Percentiles rank a stretch among this genome's conserved stretches.
These are phyloP conservation scores for Dipodomys spectabilis DNA, from an alignment of 2,113 vertebrate genomes.

Conservation along the genomic window DNA sequence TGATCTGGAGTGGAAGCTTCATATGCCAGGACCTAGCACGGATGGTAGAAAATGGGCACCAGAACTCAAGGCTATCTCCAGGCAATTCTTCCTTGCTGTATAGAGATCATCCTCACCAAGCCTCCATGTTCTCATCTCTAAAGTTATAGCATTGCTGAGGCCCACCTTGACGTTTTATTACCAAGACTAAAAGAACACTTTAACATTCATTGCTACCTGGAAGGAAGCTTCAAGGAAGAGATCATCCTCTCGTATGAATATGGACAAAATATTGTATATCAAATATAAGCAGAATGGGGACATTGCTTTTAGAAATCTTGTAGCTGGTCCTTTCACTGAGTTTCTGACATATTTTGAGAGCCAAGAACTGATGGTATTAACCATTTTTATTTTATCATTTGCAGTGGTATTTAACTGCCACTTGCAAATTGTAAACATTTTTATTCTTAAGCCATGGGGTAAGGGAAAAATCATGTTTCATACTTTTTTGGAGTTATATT, in stretches of 20 bases:
- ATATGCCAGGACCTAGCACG: background rate
- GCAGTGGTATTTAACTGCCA: background rate
- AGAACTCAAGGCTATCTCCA: accelerated
- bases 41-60: background rate
- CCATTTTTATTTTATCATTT: background rate
- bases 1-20: background rate
- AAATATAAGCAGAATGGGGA: no score
- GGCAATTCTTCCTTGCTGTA: background rate
- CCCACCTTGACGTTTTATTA: background rate
- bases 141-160: background rate
- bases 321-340: background rate
- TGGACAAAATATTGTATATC: background rate
- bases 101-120: background rate
- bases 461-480: background rate
- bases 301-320: background rate
- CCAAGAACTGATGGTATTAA: background rate
- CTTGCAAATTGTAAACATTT: constrained; percentile 18
- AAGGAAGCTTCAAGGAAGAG: background rate
- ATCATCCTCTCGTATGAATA: background rate
- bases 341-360: constrained; percentile 25
- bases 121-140: background rate
- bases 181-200: background rate
- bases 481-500: background rate
- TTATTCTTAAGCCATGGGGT: background rate
- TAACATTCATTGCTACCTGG: background rate